Base-by-base conservation (phyloP, 1,140 invertebrate species). In the Hypsibius dujardini region DNA sequence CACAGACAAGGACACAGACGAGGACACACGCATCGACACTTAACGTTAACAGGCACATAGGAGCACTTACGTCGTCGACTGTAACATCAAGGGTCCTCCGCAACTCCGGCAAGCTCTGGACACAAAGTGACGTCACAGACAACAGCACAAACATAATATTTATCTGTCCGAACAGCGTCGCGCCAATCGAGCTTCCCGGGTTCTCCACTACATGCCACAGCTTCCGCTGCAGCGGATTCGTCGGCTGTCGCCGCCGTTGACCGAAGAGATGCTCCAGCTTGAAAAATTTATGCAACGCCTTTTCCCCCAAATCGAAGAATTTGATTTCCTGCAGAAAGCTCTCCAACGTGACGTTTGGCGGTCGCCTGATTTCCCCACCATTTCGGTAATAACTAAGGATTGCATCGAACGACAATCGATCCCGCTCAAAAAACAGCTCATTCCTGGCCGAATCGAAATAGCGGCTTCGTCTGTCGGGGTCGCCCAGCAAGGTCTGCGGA, bases 361-460 rank as follows among this genome's bases (percentile, higher is more conserved):
- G 95, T 77, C 95, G 86, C 75, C 93, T 86, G 73, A 98, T 86
- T 77, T 94, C 85, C 73, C 95, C 95, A 74, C 94, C 89, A 81
- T 93, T 97, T 82, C 98, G 95, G 83, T 99, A 99, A 82, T 96
- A 98, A 81, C 98, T 98, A 73, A 99, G 85, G 77, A 99, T 97
- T 79, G 98, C 92, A 72, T 95, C 86, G 81, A 98, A 98, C 76
- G 98, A 92, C 78, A 98, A 95, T 42, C 95, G 96, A 81, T 98
- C 95, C 76, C 96, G 86, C 81, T 99, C 96, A 81, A 99, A 98
- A 83, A 98, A 98, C 81, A 98, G 99, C 80, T 98, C 95, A 76
- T 91, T 90, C 76, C 86, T 87, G 77, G 96, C 93, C 80, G 98
- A 94, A 79, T 99, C 95, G 81, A 92, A 98, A 81, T 99, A 99